Evolutionary conservation across 30 jellyfish, hydroid and myxozoan genomes (phyloP).

Genomic region (Turritopsis dohrnii): DNA sequence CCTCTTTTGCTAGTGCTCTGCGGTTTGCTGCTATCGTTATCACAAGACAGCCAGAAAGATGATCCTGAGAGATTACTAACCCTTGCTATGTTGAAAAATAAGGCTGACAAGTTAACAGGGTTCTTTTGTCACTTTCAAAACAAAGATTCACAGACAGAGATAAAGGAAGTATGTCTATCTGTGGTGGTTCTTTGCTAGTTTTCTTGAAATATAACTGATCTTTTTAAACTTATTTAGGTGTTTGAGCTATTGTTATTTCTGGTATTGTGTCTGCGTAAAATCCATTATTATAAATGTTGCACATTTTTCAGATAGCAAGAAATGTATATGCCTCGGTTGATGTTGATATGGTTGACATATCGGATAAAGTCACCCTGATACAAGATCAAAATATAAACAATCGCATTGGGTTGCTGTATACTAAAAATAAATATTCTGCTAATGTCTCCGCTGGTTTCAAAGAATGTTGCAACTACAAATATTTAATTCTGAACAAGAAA

Average conservation of each 20-base stretch:
- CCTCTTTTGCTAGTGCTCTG: constrained; percentile 52
- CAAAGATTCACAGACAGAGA: background rate
- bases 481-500: constrained; percentile 44
- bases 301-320: constrained; percentile 60
- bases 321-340: constrained; percentile 27
- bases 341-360: constrained; percentile 40
- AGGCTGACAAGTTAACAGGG: constrained; percentile 30
- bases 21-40: constrained; percentile 54
- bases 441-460: constrained; percentile 5
- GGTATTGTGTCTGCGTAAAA: too few relatives aligned
- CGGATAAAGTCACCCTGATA: constrained; percentile 24
- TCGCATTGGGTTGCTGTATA: background rate
- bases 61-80: constrained; percentile 51
- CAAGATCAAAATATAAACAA: constrained; percentile 17
- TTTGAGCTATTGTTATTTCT: too few relatives aligned
- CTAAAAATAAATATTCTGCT: background rate
- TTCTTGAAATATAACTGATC: too few relatives aligned
- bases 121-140: constrained; percentile 56
- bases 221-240: too few relatives aligned
- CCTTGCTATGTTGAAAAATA: constrained; percentile 30
- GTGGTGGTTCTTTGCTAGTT: too few relatives aligned
- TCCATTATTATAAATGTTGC: too few relatives aligned
- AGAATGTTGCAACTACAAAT: constrained; percentile 71
- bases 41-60: constrained; percentile 50
- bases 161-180: constrained; percentile 3